Evolutionary conservation across 2,113 vertebrate genomes (phyloP), one percentile per base, ranked within the genome.

Genomic region (Cyrtonyx montezumae): DNA sequence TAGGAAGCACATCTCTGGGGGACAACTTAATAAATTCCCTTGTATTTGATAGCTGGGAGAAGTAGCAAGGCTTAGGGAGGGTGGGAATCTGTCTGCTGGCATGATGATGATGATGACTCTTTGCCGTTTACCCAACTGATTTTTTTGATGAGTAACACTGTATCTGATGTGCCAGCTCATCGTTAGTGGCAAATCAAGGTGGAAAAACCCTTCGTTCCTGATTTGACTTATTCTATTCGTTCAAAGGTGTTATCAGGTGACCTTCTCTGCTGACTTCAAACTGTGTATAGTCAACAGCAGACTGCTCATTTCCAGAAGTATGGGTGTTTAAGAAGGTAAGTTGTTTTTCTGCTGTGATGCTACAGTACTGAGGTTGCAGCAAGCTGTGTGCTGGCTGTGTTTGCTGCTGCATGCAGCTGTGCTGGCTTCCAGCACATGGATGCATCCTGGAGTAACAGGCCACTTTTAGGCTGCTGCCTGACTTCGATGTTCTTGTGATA

Each of bases 71-170:
- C 13, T 17, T 28, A 1, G 1, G 4, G 2, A 1, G 4, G 43
- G 46, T 18, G 49, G 65, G 51, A 37, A 65, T 1, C 20, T 37
- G 20, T 13, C 51, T 59, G 88, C 80, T 96, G 88, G 93, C 90
- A 76, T 4, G 0, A 15, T 94, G 95, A 96, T 94, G 95, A 96
- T 95, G 91, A 94, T 65, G 3, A 59, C 63, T 65, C 40, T 88
- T 91, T 88, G 91, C 91, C 85, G 87, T 95, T 95, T 95, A 95
- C 91, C 90, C 90, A 94, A 0, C 95, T 96, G 95, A 96, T 5
- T 23, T 58, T 11, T 45, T 59, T 96, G 95, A 94, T 95, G 94
- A 92, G 58, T 75, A 84, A 4, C 81, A 37, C 49, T n/a, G 3
- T 48, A 68, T 93, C 94, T 96, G 95, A 96, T 77, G 86, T 95